Conservation (phyloP, 2,113 vertebrate species). For the Cyphomyrus discorhynchus region DNA sequence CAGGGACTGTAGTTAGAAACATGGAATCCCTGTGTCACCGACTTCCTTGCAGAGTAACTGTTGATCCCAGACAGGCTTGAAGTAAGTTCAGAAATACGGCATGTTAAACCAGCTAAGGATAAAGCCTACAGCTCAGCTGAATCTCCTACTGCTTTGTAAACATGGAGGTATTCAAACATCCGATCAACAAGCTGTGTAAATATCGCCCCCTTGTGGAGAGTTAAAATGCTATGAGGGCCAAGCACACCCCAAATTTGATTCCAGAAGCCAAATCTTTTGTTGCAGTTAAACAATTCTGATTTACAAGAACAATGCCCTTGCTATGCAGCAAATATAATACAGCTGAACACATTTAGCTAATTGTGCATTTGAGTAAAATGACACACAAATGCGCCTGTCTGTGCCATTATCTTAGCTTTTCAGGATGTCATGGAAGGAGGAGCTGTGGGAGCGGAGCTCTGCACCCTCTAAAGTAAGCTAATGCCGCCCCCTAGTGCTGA, state of each 20-base stretch:
- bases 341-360: neutral
- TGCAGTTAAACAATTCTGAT: neutral
- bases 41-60: neutral
- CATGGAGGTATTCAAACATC: neutral
- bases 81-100: neutral
- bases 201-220: conserved; percentile 3
- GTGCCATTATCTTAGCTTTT: neutral
- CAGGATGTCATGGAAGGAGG: neutral
- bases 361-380: neutral
- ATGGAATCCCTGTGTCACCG: neutral
- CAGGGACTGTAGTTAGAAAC: neutral
- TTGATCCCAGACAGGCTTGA: neutral
- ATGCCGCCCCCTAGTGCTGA: neutral
- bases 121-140: neutral
- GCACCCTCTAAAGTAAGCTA: neutral
- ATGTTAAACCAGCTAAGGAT: neutral
- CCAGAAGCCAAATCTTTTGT: neutral
- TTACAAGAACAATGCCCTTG: conserved; percentile 8
- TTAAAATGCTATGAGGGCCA: neutral
- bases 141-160: neutral
- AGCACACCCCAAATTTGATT: neutral
- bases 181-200: neutral
- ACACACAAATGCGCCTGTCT: neutral
- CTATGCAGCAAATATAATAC: neutral
- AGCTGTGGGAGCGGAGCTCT: neutral